Percentiles rank a stretch among this genome's conserved stretches.
phyloP scores from a whole-genome alignment of 2,888 invertebrate species.

The Polia nebulosa region DNA sequence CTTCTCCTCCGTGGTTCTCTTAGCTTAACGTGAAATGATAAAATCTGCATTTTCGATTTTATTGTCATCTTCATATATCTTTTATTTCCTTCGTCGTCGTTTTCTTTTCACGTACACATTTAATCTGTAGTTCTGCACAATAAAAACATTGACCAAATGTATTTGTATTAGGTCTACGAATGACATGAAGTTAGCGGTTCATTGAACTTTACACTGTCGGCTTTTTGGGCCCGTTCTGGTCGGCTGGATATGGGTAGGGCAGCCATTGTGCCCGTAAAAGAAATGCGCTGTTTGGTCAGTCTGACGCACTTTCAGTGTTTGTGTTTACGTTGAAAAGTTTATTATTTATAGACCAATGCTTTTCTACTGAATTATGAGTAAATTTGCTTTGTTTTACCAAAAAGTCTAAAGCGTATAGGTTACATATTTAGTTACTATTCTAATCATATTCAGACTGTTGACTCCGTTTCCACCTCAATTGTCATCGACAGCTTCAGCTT shows the following conservation, averaged over 20 bases:
- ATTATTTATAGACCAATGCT: constrained; percentile 10
- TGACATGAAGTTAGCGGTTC: constrained; percentile 22
- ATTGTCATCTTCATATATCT: too few relatives aligned
- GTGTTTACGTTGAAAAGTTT: constrained; percentile 13
- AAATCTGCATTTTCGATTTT: too few relatives aligned
- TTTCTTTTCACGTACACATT: too few relatives aligned
- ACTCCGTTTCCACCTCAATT: too few relatives aligned
- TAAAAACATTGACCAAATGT: neutral
- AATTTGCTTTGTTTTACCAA: neutral
- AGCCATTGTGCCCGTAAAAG: constrained; percentile 33
- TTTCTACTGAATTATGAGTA: neutral
- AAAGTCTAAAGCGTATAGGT: neutral
- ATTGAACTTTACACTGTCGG: constrained; percentile 27
- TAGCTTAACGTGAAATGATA: too few relatives aligned
- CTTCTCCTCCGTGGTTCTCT: too few relatives aligned
- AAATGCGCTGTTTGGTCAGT: constrained; percentile 44
- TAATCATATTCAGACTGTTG: too few relatives aligned
- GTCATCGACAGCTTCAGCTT: too few relatives aligned
- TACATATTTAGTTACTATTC: neutral
- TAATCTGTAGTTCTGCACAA: neutral
- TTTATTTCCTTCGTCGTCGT: too few relatives aligned
- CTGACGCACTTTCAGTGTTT: constrained; percentile 37
- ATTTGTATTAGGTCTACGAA: constrained; percentile 10
- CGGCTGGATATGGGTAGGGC: constrained; percentile 39
- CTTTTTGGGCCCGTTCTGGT: constrained; percentile 29